Conservation (phyloP, 2,888 invertebrate genomes). For the Pristionchus japonicus region DNA sequence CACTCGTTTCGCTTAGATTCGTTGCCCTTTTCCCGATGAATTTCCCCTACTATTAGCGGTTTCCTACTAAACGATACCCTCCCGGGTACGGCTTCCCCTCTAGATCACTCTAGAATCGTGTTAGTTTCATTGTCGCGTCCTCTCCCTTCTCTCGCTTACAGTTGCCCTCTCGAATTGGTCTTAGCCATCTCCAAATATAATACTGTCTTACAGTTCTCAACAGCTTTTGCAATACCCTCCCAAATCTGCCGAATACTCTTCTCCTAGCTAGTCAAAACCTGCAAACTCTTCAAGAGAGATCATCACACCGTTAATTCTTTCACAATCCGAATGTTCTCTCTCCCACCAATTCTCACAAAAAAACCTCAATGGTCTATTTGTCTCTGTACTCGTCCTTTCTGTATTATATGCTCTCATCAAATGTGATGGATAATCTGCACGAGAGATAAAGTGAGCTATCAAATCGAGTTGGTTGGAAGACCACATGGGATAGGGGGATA, state of each 20-base stretch:
- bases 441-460: conserved; percentile 28
- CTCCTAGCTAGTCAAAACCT: not conserved
- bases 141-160: not conserved
- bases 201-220: not conserved
- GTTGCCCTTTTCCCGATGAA: conserved; percentile 12
- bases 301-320: conserved; percentile 31
- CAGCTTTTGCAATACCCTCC: conserved; percentile 13
- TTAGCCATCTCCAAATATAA: conserved; percentile 20
- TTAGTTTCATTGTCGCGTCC: not conserved
- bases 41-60: not conserved
- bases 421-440: not conserved
- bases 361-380: conserved; percentile 12
- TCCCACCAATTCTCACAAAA: not conserved
- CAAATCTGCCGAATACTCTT: not conserved
- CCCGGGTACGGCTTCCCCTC: conserved; percentile 1
- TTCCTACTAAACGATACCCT: conserved; percentile 29
- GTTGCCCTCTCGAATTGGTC: not conserved
- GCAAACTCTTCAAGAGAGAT: conserved; percentile 1
- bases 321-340: conserved; percentile 28
- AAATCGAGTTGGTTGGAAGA: no score
- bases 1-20: not conserved
- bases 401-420: not conserved
- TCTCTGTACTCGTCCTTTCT: not conserved
- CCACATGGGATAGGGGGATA: no score
- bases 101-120: not conserved